A percentile compares a stretch with the other conserved stretches of the same genome.
Evolutionary conservation across 35 echinoderm and acorn worm species (phyloP).

Genomic region (Ophioderma brevispina): DNA sequence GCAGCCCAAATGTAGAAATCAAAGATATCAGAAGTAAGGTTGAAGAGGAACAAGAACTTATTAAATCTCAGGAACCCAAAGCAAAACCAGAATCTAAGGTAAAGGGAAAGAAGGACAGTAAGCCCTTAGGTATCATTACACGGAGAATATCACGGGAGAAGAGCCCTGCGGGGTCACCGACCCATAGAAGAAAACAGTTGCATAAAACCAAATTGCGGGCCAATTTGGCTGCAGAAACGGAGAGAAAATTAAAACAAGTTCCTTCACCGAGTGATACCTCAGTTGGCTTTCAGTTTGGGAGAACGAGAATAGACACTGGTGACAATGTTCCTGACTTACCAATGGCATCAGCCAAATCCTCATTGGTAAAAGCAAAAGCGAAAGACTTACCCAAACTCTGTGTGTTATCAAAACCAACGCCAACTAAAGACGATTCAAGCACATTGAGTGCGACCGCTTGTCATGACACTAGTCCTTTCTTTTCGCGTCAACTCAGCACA

Average conservation of each 20-base stretch:
- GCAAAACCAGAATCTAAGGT: background rate
- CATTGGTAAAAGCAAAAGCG: conserved; percentile 10
- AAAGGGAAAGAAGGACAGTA: background rate
- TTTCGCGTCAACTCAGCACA: conserved; percentile 59
- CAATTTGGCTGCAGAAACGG: background rate
- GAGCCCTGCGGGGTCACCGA: background rate
- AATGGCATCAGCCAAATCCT: conserved; percentile 6
- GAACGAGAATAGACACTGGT: conserved; percentile 36
- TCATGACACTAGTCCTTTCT: conserved; percentile 43
- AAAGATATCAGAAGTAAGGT: background rate
- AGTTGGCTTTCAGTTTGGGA: conserved; percentile 67
- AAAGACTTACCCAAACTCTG: conserved; percentile 31
- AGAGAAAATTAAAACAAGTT: conserved; percentile 19
- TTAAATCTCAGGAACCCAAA: background rate
- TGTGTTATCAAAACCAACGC: background rate
- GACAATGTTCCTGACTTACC: conserved; percentile 19
- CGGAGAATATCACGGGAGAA: background rate
- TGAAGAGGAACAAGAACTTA: background rate
- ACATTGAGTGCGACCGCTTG: background rate
- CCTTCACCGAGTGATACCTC: conserved; percentile 57
- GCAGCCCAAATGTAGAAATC: background rate
- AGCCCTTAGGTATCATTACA: background rate
- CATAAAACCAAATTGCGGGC: conserved; percentile 14
- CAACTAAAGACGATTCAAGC: conserved; percentile 25
- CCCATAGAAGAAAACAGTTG: background rate